Conservation (phyloP, 92 coral and sea anemone species). For the Epizoanthus rinbou region DNA sequence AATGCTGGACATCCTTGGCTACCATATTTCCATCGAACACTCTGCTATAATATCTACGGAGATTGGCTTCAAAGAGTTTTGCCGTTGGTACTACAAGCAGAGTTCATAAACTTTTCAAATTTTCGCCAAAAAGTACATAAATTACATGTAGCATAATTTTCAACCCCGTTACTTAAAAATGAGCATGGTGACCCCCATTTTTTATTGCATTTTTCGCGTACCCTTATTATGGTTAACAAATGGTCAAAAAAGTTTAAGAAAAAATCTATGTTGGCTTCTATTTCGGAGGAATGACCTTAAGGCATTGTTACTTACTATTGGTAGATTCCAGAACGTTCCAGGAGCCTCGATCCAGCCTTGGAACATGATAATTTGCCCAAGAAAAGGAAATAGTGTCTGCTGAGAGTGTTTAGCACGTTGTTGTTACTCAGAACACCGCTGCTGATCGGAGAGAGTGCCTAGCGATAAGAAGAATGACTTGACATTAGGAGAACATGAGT, state of each 20-base stretch:
- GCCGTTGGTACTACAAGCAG: no score
- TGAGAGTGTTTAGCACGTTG: constrained; percentile 78
- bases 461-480: not conserved
- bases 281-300: no score
- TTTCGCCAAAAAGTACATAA: no score
- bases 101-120: no score
- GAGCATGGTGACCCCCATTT: no score
- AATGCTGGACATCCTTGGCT: no score
- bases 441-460: constrained; percentile 84
- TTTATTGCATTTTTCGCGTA: no score
- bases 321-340: constrained; percentile 85
- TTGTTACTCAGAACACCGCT: constrained; percentile 85
- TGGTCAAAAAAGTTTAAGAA: no score
- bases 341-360: constrained; percentile 75
- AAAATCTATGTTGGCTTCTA: no score
- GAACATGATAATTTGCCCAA: constrained; percentile 90
- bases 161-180: no score
- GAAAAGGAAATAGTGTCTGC: constrained; percentile 92
- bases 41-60: not conserved
- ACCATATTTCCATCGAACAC: not conserved
- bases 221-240: no score
- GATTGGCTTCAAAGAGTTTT: not conserved
- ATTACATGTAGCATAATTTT: no score
- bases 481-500: not conserved
- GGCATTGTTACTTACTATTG: constrained; percentile 90